Base-by-base conservation (phyloP, 2,797 vertebrate species). In the Sebastes taczanowskii region DNA sequence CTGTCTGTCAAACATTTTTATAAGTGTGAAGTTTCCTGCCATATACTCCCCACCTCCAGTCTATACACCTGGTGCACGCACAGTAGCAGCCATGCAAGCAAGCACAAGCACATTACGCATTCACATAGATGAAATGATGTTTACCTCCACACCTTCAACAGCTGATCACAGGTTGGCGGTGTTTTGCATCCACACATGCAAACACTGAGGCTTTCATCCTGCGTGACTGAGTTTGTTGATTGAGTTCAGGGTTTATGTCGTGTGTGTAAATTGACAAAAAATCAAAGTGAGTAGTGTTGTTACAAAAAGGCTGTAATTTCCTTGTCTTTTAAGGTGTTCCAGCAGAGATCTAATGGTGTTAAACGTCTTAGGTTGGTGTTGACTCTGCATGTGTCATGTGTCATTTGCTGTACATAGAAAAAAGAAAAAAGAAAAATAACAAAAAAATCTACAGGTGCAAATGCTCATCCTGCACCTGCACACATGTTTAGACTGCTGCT, bases 1-100 rank as follows among this genome's bases (percentile, higher is more conserved):
- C 74, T 83, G 69, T 71, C 80, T 86, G 69, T 86, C 80, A 88
- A 73, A 68, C 42, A 58, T 82, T 75, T 91, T 83, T 77, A 80
- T 71, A 56, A 58, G 67, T 61, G 52, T 56, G 75, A 80, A 25
- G 20, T 74, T 77, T 81, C 53, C 72, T 77, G n/a, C 16, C 7
- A 74, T 20, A 16, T 27, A 14, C 58, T 87, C 59, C 70, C 70
- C 60, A 82, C 55, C 75, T 55, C 58, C 55, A 78, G 23, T 61
- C 56, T n/a, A 32, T 70, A 61, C 71, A 79, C 79, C 72, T 86
- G 81, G 34, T 16, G 22, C 61, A 52, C 14, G 49, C 23, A 66
- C 72, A 76, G 72, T 23, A n/a, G n/a, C 76, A 72, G 35, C 27
- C 14, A 38, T 29, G 65, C 65, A 67, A 38, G 52, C 76, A 79